Evolutionary conservation across 2,797 vertebrate species (phyloP), one percentile per base, ranked within the genome.

Genomic region (Sandelia bainsii): DNA sequence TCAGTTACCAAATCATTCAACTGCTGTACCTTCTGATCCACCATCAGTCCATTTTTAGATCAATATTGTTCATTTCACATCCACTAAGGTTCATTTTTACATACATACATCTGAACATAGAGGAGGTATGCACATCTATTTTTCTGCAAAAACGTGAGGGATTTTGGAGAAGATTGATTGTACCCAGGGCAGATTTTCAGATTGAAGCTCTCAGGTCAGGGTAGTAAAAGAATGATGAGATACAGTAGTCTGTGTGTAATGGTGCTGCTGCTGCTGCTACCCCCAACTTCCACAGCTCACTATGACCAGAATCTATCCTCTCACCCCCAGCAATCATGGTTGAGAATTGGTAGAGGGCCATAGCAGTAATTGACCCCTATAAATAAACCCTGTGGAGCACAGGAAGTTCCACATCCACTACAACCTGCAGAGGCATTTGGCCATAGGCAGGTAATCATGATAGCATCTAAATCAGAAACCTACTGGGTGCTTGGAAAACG

Each of bases 391-490:
- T 32, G 29, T 62, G 49, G 76, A 81, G 72, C 53, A 44, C 17
- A 66, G 68, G 61, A 66, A 76, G 81, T 54, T 58, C 37, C 60
- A 54, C 1, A 39, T 79, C 75, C 71, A 54, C 59, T 37, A 27
- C 34, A 51, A 57, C 66, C 54, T 0, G 12, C 77, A 64, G 25
- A 69, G 69, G 66, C 56, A 37, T 88, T 81, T 85, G 56, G 69
- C 85, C 81, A 80, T 62, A 66, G 86, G 88, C 74, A 62, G 77
- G 77, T 82, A 80, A 89, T 92, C 88, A 90, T 53, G 5, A 54
- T 4, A 42, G 61, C 48, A 62, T 78, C 69, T 81, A 75, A 80
- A 87, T 88, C 81, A 83, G 74, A 88, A 88, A 77, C 62, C 66
- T n/a, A 76, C 49, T 69, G 65, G 74, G 60, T 67, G 64, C 62